These are phyloP conservation scores for Megaceryle torquata DNA, from an alignment of 2,113 vertebrate genomes.

Conservation along the genomic window DNA sequence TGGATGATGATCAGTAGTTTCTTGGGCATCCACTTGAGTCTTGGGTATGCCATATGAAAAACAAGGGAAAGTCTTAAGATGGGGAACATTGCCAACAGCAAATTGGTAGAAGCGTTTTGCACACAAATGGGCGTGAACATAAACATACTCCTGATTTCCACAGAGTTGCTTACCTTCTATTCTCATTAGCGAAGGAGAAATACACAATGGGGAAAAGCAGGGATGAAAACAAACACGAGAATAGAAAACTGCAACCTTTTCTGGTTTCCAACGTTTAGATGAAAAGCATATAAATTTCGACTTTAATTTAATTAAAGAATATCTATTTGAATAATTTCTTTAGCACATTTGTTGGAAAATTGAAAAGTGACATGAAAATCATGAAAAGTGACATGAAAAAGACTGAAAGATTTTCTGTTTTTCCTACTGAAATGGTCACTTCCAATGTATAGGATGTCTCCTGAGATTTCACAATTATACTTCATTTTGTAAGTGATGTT, in stretches of 20 bases:
- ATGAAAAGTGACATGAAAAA: neutral
- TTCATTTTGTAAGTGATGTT: neutral
- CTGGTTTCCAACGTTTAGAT: neutral
- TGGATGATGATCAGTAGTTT: neutral
- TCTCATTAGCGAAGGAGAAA: neutral
- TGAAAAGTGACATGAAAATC: neutral
- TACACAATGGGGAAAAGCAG: neutral
- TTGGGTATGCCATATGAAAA: neutral
- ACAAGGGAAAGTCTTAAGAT: neutral
- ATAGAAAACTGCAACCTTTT: neutral
- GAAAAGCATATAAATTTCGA: neutral
- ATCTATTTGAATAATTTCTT: neutral
- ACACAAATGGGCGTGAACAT: accelerated
- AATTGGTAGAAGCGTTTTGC: neutral
- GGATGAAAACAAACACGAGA: neutral
- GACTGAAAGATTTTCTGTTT: neutral
- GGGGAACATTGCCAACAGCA: neutral
- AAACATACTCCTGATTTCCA: neutral
- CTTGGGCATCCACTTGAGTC: neutral
- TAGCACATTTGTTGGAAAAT: neutral
- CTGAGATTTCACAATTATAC: neutral
- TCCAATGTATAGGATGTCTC: neutral
- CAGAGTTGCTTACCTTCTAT: neutral
- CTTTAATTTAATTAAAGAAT: neutral
- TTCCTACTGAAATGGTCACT: neutral